Evolutionary conservation across 2,113 vertebrate genomes (phyloP).

Genomic region (Zosterops borbonicus): DNA sequence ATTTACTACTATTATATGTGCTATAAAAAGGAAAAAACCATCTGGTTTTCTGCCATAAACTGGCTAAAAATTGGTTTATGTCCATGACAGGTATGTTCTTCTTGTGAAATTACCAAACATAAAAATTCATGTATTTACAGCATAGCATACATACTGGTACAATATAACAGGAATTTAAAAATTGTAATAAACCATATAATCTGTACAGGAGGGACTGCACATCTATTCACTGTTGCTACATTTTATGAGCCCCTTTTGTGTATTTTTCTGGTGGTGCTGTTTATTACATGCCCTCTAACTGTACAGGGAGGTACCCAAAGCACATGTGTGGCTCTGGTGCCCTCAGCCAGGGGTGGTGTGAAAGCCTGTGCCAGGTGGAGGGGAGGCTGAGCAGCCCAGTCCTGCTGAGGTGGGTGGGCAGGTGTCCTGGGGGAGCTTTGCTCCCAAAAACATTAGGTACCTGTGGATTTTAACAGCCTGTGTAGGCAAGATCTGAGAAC

Average conservation of each 20-base stretch:
- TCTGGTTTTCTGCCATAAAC: neutral
- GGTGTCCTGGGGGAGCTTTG: neutral
- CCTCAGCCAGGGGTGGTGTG: fast-evolving
- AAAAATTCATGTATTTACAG: neutral
- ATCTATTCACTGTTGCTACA: neutral
- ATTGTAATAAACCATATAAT: neutral
- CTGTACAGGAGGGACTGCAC: neutral
- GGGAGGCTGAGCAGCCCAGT: neutral
- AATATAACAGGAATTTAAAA: neutral
- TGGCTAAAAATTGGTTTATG: neutral
- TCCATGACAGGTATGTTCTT: neutral
- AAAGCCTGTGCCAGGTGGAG: neutral
- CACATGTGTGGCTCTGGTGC: fast-evolving
- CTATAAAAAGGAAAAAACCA: neutral
- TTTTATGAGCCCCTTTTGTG: neutral
- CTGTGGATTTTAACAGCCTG: neutral
- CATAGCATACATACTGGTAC: neutral
- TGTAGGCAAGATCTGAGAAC: neutral
- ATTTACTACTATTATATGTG: neutral
- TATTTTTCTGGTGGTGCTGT: neutral
- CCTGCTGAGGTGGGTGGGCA: neutral
- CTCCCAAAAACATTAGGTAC: neutral
- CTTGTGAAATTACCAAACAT: neutral
- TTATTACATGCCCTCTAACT: neutral
- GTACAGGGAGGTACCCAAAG: fast-evolving